A percentile compares a stretch with the other conserved stretches of the same genome.
phyloP scores from a whole-genome alignment of 2,797 vertebrate genomes.

The Natrix natrix region DNA sequence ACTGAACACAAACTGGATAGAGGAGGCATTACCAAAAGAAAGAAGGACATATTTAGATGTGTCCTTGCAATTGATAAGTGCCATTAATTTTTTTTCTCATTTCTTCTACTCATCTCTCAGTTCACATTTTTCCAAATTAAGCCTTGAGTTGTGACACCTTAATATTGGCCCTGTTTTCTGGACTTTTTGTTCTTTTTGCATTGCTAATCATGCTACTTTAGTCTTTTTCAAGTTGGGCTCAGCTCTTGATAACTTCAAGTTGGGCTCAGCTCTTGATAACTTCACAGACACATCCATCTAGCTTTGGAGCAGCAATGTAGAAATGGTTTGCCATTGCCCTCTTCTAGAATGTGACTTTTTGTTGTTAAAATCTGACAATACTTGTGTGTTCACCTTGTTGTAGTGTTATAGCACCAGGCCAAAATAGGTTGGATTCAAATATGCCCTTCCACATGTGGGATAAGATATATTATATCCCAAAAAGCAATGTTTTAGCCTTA shows the following conservation, averaged over 20 bases:
- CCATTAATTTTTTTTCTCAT: neutral
- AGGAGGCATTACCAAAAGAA: neutral
- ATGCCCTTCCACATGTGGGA: slow-evolving; percentile 2
- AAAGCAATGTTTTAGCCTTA: neutral
- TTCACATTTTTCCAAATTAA: neutral
- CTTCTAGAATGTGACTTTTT: neutral
- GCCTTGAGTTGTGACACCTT: neutral
- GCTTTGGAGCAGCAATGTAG: neutral
- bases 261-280: neutral
- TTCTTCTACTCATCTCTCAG: too few species aligned
- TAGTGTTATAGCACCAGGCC: slow-evolving; percentile 7
- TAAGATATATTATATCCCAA: neutral
- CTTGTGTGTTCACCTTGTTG: neutral
- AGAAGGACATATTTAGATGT: neutral
- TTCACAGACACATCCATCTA: neutral
- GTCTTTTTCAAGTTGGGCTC: neutral
- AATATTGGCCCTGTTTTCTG: neutral
- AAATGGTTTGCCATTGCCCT: neutral
- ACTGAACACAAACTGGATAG: neutral
- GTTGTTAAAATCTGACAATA: neutral
- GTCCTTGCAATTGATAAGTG: neutral
- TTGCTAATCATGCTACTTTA: slow-evolving; percentile 8
- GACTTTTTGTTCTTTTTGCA: neutral
- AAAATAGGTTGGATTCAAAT: slow-evolving; percentile 18
- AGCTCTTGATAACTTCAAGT: neutral